Percentiles rank a stretch among this genome's conserved stretches.
Conservation (phyloP, 1,140 invertebrate genomes). For the Conopomorpha cramerella region DNA sequence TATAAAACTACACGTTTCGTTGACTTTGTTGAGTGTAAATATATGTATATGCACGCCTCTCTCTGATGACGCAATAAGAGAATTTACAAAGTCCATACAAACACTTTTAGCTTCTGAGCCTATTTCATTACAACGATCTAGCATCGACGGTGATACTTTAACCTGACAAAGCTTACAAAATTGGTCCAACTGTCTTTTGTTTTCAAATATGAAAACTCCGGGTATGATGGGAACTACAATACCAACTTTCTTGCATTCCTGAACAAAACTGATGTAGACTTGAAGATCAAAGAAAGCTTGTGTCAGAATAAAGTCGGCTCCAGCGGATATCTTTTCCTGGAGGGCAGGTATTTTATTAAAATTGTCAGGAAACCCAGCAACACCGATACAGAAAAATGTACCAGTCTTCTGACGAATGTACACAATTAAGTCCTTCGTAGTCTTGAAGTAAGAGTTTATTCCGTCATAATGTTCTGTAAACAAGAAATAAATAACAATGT, state of each 20-base stretch:
- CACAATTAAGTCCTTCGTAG: constrained; percentile 24
- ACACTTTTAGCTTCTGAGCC: no score
- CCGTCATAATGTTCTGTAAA: constrained; percentile 34
- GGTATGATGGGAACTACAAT: constrained; percentile 35
- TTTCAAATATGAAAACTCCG: constrained; percentile 38
- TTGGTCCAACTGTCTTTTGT: constrained; percentile 16
- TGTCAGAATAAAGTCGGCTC: constrained; percentile 47
- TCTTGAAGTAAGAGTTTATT: constrained; percentile 25
- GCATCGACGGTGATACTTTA: constrained; percentile 16
- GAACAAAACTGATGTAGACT: constrained; percentile 19
- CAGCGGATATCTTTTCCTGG: constrained; percentile 34
- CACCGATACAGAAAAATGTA: constrained; percentile 45
- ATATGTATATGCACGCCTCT: no score
- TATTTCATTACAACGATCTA: no score
- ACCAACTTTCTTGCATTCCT: constrained; percentile 20
- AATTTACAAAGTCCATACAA: no score
- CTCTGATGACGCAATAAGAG: no score
- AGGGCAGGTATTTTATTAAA: constrained; percentile 22
- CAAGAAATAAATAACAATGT: constrained; percentile 8
- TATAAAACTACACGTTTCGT: no score
- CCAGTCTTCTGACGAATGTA: constrained; percentile 25
- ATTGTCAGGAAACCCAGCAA: constrained; percentile 32
- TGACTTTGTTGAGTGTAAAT: no score
- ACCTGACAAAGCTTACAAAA: constrained; percentile 34
- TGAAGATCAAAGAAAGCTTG: constrained; percentile 43